These are phyloP conservation scores for Clytia hemisphaerica DNA, from an alignment of 30 jellyfish, hydroid and myxozoan species.

Conservation along the genomic window DNA sequence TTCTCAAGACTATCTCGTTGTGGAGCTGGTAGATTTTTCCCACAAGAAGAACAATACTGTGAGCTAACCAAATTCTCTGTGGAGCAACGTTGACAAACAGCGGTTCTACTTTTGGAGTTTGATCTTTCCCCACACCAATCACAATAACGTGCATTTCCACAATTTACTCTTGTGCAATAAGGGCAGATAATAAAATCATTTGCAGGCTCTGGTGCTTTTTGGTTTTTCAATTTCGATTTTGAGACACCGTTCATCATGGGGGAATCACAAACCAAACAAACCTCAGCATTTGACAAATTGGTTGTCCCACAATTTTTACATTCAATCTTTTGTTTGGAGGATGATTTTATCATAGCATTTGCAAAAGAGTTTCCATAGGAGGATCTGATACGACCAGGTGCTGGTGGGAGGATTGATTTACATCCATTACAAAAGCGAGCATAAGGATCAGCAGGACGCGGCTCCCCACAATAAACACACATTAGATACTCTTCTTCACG, in stretches of 20 bases:
- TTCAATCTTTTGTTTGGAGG: conserved; percentile 22
- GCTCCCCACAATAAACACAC: conserved; percentile 69
- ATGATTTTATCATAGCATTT: background rate
- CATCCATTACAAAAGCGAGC: conserved; percentile 87
- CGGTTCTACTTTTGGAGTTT: conserved; percentile 42
- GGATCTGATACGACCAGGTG: conserved; percentile 34
- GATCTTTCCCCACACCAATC: conserved; percentile 97
- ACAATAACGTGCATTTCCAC: conserved; percentile 91
- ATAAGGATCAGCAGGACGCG: conserved; percentile 64
- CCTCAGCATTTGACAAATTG: conserved; percentile 42
- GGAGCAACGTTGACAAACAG: conserved; percentile 56
- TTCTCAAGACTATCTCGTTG: conserved; percentile 23
- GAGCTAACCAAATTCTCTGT: conserved; percentile 50
- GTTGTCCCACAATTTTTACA: conserved; percentile 76
- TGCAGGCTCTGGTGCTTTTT: conserved; percentile 72
- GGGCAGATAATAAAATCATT: conserved; percentile 70
- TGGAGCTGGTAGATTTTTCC: conserved; percentile 73
- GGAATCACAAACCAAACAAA: conserved; percentile 83
- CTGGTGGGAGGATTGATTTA: conserved; percentile 70
- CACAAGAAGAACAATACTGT: conserved; percentile 68
- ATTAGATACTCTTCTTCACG: conserved; percentile 14
- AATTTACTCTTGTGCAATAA: conserved; percentile 64
- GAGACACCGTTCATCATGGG: conserved; percentile 38
- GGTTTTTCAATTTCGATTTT: no score
- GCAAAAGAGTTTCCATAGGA: background rate